phyloP scores from a whole-genome alignment of 2,797 vertebrate genomes.

The Takifugu ocellatus region DNA sequence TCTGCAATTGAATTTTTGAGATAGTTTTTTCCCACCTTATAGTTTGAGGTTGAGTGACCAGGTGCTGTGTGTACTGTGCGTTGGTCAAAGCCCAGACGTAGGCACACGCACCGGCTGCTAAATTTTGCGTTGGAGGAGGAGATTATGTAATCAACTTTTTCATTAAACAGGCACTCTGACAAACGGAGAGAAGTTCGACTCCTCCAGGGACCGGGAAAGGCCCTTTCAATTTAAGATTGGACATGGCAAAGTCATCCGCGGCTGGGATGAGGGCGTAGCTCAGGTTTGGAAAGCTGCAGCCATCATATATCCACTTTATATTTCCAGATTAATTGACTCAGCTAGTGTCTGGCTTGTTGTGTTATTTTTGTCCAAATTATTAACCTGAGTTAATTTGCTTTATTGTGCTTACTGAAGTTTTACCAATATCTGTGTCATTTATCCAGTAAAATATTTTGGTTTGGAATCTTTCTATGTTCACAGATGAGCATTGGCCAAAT shows the following conservation, averaged over 20 bases:
- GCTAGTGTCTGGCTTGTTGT: background rate
- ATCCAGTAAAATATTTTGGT: background rate
- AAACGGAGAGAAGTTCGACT: constrained; percentile 86
- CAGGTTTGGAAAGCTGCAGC: constrained; percentile 66
- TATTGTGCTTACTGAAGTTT: background rate
- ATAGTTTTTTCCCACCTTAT: no score
- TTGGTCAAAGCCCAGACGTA: no score
- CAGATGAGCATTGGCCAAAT: constrained; percentile 87
- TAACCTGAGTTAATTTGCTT: background rate
- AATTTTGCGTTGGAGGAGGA: no score
- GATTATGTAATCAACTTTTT: background rate
- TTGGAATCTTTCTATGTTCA: background rate
- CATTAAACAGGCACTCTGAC: constrained; percentile 80
- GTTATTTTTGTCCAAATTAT: background rate
- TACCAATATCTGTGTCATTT: background rate
- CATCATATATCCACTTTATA: background rate
- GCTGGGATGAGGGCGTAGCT: constrained; percentile 90
- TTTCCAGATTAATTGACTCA: background rate
- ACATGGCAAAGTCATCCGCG: constrained; percentile 83
- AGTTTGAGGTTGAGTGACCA: no score
- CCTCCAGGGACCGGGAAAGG: constrained; percentile 83
- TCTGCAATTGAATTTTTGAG: no score
- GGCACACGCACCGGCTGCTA: background rate
- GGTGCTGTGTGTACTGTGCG: no score
- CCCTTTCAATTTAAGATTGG: constrained; percentile 86